Evolutionary conservation across 2,797 vertebrate species (phyloP).

Genomic region (Synaphobranchus kaupii): DNA sequence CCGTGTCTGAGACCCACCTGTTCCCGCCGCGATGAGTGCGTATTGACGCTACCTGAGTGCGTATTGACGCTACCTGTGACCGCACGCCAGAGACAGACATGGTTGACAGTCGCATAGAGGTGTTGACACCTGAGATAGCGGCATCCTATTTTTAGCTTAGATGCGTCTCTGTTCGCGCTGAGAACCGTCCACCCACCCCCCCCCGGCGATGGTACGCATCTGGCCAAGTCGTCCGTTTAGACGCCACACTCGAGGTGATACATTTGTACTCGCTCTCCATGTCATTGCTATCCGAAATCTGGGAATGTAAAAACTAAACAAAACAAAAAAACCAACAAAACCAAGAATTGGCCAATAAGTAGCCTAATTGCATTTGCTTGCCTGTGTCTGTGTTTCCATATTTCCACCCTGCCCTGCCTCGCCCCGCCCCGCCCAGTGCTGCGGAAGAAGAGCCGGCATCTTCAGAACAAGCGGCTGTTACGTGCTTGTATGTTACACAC

Average conservation of each 20-base stretch:
- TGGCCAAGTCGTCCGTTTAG: not conserved
- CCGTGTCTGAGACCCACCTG: not conserved
- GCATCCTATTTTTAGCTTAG: not conserved
- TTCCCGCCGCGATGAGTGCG: not conserved
- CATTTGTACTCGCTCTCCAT: not conserved
- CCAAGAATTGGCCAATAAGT: not conserved
- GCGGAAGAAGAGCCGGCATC: slow-evolving; percentile 29
- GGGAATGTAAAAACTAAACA: not conserved
- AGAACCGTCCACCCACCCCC: not conserved
- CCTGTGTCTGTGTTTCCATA: not conserved
- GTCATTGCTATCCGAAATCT: not conserved
- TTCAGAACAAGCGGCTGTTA: slow-evolving; percentile 55
- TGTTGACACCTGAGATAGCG: not conserved
- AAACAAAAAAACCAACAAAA: not conserved
- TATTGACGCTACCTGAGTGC: not conserved
- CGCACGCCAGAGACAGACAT: not conserved
- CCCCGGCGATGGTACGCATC: not conserved
- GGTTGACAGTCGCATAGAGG: not conserved
- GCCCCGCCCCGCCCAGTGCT: slow-evolving; percentile 46
- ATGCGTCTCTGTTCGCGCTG: not conserved
- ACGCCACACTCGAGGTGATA: not conserved
- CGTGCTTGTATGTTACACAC: slow-evolving; percentile 33
- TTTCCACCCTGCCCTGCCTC: not conserved
- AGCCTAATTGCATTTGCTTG: not conserved
- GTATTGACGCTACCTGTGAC: not conserved